Evolutionary conservation across 2,113 vertebrate genomes (phyloP).

Genomic region (Dendrocopos noguchii): DNA sequence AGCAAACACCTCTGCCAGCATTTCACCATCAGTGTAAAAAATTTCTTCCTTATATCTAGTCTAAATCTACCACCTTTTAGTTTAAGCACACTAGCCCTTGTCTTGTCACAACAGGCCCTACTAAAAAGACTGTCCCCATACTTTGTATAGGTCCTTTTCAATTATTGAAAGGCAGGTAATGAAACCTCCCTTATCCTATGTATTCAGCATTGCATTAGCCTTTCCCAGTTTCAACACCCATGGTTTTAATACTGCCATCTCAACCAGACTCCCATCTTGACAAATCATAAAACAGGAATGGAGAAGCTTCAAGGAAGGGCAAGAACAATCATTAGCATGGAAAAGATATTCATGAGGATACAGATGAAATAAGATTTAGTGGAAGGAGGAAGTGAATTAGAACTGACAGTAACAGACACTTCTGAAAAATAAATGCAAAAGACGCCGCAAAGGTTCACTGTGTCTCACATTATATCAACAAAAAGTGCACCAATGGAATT

Average conservation of each 20-base stretch:
- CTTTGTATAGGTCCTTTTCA: too few species aligned
- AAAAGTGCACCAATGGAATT: background rate
- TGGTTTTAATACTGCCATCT: background rate
- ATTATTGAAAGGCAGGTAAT: background rate
- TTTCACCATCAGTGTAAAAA: too few species aligned
- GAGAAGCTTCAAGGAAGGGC: background rate
- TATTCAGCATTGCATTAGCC: background rate
- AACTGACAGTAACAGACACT: slow-evolving; percentile 32
- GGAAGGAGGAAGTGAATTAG: background rate
- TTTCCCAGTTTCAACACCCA: background rate
- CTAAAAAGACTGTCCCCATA: too few species aligned
- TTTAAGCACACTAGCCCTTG: too few species aligned
- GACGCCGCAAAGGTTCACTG: background rate
- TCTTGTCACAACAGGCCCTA: too few species aligned
- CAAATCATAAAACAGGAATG: background rate
- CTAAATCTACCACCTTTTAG: too few species aligned
- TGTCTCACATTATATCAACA: background rate
- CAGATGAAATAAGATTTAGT: background rate
- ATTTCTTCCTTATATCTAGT: too few species aligned
- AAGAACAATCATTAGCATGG: background rate
- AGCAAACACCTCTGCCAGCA: too few species aligned
- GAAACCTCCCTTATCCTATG: background rate
- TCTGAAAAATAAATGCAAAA: slow-evolving; percentile 20
- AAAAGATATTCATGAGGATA: background rate
- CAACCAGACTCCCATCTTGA: background rate